phyloP scores from a whole-genome alignment of 2,113 vertebrate species.

The Microtus oregoni region DNA sequence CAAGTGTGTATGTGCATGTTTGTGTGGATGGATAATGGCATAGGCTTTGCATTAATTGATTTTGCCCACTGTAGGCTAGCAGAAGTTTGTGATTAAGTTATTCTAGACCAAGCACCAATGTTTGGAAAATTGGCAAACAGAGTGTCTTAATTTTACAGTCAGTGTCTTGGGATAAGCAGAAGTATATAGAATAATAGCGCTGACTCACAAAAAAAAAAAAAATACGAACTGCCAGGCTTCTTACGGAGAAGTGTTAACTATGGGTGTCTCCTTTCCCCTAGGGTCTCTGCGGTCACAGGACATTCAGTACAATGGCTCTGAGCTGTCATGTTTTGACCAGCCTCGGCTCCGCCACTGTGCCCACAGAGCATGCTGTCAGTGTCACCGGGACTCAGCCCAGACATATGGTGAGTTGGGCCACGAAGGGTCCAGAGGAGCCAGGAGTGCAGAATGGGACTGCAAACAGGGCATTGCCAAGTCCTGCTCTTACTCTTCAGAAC shows the following conservation, averaged over 20 bases:
- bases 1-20: neutral
- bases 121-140: neutral
- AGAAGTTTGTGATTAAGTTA: neutral
- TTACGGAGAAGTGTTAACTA: constrained; percentile 27
- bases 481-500: neutral
- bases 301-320: constrained; percentile 91
- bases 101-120: neutral
- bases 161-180: neutral
- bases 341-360: constrained; percentile 87
- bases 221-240: neutral
- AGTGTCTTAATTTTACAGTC: neutral
- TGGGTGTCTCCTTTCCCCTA: neutral
- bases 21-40: neutral
- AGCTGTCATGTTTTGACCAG: constrained; percentile 93
- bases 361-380: constrained; percentile 91
- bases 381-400: constrained; percentile 88
- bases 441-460: too few relatives aligned
- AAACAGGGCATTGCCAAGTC: neutral
- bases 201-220: neutral
- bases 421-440: neutral
- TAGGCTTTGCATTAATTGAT: neutral
- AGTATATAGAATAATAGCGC: neutral
- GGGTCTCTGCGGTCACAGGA: constrained; percentile 93
- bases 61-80: neutral
- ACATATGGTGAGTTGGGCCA: constrained; percentile 89